These are phyloP conservation scores for Macrophya alboannulata DNA, from an alignment of 2,888 invertebrate genomes.

Conservation along the genomic window DNA sequence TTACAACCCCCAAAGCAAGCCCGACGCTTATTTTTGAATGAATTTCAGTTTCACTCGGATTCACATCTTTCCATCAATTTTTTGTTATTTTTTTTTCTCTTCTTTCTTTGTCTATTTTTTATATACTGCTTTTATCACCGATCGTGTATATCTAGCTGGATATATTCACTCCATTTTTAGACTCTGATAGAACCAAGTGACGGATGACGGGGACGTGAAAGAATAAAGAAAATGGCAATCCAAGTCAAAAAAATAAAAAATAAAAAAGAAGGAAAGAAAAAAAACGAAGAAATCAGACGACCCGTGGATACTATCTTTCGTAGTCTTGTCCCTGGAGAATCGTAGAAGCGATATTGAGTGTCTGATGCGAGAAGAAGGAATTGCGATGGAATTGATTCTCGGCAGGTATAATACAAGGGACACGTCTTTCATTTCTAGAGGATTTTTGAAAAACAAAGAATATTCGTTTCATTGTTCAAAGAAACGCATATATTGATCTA, in stretches of 20 bases:
- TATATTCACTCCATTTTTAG: not conserved
- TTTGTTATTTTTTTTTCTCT: too few species aligned
- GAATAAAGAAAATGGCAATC: constrained; percentile 2
- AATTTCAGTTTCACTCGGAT: not conserved
- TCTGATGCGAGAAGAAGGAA: constrained; percentile 35
- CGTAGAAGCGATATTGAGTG: constrained; percentile 32
- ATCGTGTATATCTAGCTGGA: too few species aligned
- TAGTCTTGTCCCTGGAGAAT: constrained; percentile 40
- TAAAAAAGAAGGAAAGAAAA: not conserved
- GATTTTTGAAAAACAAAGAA: not conserved
- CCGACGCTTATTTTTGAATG: too few species aligned
- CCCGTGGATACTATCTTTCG: constrained; percentile 22
- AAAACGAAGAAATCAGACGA: constrained; percentile 5
- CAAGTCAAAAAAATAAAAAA: not conserved
- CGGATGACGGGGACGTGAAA: constrained; percentile 24
- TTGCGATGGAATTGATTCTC: constrained; percentile 44
- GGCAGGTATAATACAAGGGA: constrained; percentile 9
- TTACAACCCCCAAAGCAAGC: not conserved
- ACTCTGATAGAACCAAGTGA: not conserved
- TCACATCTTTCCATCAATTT: not conserved
- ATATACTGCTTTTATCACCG: not conserved
- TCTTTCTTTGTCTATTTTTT: too few species aligned
- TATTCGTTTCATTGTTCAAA: not conserved
- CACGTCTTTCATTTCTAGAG: not conserved
- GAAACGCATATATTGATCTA: not conserved